Evolutionary conservation across 1,140 invertebrate species (phyloP), one percentile per base, ranked within the genome.

Genomic region (Diploscapter pachys): DNA sequence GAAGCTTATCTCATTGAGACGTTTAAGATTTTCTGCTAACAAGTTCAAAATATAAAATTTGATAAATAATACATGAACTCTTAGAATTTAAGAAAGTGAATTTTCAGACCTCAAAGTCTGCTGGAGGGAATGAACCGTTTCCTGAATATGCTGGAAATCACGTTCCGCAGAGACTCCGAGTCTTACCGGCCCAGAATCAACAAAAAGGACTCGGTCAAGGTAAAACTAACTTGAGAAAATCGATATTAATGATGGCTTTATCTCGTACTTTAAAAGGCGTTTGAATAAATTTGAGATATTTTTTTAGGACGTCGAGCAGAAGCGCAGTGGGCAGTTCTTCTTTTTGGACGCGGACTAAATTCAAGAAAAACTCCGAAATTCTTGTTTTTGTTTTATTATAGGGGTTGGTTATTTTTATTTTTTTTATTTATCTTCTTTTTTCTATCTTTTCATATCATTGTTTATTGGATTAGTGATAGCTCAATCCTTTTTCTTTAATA

Each of bases 91-190:
- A 2, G 50, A 63, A 48, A 5, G 3, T n/a, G 4, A 9, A 31
- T 66, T 59, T 85, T 53, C 67, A 85, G 88, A 13, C 96, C 96
- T 0, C 95, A 98, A 87, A 93, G 92, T 4, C 87, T 99, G 63
- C 89, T 99, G 64, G 92, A 93, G 82, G 97, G 97, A 78, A 99
- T 99, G 97, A 99, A 99, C 87, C 90, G 91, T 80, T 99, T 99
- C 89, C 89, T 99, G 79, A 91, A 96, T 87, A 89, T 96, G n/a
- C 87, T 99, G 11, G 93, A 95, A 67, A 99, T 99, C 79, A 99
- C 96, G 4, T 99, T 99, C 89, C 90, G 97, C 83, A 89, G 97
- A 86, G 97, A 99, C 90, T 95, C 96, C 0, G 98, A 98, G 86
- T 99, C 98, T 86, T 98, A 95, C 87, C 88, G 97, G 85, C 97